Evolutionary conservation across 2,888 invertebrate genomes (phyloP), one percentile per base, ranked within the genome.

Genomic region (Folsomia candida): DNA sequence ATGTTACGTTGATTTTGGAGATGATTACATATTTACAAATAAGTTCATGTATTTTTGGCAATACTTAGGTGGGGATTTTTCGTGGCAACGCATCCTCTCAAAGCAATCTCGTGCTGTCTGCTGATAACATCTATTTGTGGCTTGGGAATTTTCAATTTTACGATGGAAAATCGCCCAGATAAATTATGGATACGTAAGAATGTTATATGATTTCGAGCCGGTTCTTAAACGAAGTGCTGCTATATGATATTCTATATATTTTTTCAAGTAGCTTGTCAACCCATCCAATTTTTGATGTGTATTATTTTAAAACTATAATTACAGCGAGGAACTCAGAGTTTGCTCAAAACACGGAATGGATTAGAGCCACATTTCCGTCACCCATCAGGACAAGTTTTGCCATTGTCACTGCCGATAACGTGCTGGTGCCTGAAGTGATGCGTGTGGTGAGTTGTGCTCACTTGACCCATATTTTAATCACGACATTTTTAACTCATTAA

Each of bases 131-230:
- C 86, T 14, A 57, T 89, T 20, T 88, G 89, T 81, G 84, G 86
- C 67, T 81, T 87, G 71, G 91, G 91, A 47, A 84, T 90, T 65
- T 81, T 88, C 26, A 84, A 85, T 78, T 91, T 91, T 83, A 86
- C 87, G 72, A 88, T 89, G 82, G 91, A 91, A 83, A 90, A 88
- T 81, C 89, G 90, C 83, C 91, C 91, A 0, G 83, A 91, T 80
- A 89, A 89, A 80, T 83, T 92, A 77, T 92, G 91, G 91, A 88
- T 91, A 25, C 90, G n/a, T n/a, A n/a, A n/a, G n/a, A n/a, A n/a
- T n/a, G n/a, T n/a, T n/a, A n/a, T n/a, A n/a, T n/a, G n/a, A n/a
- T n/a, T n/a, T n/a, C n/a, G n/a, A n/a, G n/a, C n/a, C n/a, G n/a
- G n/a, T n/a, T n/a, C n/a, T n/a, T n/a, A n/a, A n/a, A n/a, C n/a